A percentile compares a stretch with the other conserved stretches of the same genome.
phyloP scores from a whole-genome alignment of 2,113 vertebrate genomes.

The Antigone vipio region DNA sequence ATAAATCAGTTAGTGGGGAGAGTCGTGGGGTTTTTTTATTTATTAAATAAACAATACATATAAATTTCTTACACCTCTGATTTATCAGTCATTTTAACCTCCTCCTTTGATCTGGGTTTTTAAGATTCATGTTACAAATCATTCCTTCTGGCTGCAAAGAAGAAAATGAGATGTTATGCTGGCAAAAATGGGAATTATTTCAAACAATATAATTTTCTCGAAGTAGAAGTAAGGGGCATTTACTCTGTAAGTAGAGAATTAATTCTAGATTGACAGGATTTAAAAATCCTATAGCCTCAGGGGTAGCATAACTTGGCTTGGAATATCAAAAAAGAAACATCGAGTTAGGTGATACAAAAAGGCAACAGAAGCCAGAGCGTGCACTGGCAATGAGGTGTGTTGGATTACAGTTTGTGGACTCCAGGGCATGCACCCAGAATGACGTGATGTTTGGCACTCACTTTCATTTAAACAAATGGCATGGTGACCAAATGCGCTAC shows the following conservation, averaged over 20 bases:
- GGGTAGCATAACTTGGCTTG: neutral
- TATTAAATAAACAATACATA: neutral
- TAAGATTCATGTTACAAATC: neutral
- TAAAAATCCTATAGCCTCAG: neutral
- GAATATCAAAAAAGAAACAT: neutral
- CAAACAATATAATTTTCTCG: neutral
- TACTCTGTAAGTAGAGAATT: neutral
- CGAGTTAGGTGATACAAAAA: neutral
- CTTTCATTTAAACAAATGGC: neutral
- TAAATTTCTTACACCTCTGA: neutral
- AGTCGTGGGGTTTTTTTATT: too few species aligned
- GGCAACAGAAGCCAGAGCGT: neutral
- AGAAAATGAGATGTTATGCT: neutral
- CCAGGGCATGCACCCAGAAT: neutral
- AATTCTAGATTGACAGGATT: neutral
- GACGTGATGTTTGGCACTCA: neutral
- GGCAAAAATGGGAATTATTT: neutral
- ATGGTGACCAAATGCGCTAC: neutral
- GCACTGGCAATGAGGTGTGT: neutral
- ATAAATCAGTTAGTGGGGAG: neutral
- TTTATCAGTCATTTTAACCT: neutral
- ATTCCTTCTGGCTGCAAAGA: neutral
- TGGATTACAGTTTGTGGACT: neutral
- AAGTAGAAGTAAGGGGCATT: neutral
- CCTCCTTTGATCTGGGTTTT: neutral